Base-by-base conservation (phyloP, 1,140 invertebrate species). In the Trachymyrmex septentrionalis region DNA sequence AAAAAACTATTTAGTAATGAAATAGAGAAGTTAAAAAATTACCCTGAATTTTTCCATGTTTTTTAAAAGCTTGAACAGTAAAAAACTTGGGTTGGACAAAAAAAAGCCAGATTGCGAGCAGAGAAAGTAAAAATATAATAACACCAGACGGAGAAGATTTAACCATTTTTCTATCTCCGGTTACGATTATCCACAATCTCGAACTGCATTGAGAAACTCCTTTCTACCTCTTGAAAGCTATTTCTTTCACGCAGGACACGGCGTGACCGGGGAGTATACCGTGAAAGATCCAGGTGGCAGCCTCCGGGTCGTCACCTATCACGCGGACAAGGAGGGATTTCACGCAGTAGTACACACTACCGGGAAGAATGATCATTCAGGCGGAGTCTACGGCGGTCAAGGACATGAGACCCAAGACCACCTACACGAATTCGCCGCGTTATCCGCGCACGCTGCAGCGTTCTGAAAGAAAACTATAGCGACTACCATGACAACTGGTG, bases 241-340 rank as follows among this genome's bases (percentile, higher is more conserved):
- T 84, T 76, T 19, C 9, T 88, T 92, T 90, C 34, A 38, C 21
- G 19, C 78, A 95, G 95, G 94, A 24, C 69, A 86, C 59, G 92
- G 81, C 48, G 95, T 95, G 44, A 66, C 96, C 94, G 97, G 97
- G 88, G 97, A 97, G 93, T 98, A 98, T 95, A 97, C 97, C 48
- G 95, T 98, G 87, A 97, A 97, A 90, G 94, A 95, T 80, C 94
- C 94, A 21, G 93, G 92, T 59, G 94, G 94, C n/a, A 92, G 91
- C 48, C 87, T 95, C 48, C 91, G 94, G 77, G 92, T 94, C 55
- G 94, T 95, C 34, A 94, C 91, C 76, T 95, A 95, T 75, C 92
- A 88, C 73, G 94, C 94, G 3, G 94, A 94, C 84, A 92, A 94
- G 76, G 92, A 94, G 38, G 94, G 94, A 67, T 95, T 95, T 86